Evolutionary conservation across 92 coral and sea anemone species (phyloP).

Genomic region (Metridium senile): DNA sequence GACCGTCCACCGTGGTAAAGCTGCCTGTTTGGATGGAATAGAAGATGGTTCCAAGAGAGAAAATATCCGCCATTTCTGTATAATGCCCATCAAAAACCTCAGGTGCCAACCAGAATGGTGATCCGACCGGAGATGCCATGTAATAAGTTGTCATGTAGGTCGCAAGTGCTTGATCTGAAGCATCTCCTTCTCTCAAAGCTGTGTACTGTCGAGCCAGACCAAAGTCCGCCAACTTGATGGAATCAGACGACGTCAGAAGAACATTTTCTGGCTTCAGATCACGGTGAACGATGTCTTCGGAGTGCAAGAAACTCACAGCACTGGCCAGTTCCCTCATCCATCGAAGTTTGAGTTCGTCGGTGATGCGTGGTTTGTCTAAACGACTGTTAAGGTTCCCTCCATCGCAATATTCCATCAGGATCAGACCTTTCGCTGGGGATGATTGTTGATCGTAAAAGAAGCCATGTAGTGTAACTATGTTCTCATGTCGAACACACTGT

Average conservation of each 20-base stretch:
- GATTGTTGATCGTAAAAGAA: not conserved
- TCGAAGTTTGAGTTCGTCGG: constrained; percentile 25
- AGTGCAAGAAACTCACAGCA: constrained; percentile 55
- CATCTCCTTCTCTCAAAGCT: constrained; percentile 29
- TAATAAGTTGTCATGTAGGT: constrained; percentile 29
- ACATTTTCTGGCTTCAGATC: constrained; percentile 81
- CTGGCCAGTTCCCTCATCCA: constrained; percentile 78
- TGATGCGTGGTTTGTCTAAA: constrained; percentile 45
- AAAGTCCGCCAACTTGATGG: constrained; percentile 76
- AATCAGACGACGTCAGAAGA: constrained; percentile 51
- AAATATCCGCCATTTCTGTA: constrained; percentile 70
- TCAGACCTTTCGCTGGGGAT: constrained; percentile 18
- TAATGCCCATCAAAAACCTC: constrained; percentile 52
- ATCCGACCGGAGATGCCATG: constrained; percentile 37
- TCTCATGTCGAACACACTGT: constrained; percentile 34
- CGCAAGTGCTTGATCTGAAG: constrained; percentile 14
- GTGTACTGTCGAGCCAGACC: constrained; percentile 58
- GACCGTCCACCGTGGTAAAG: constrained; percentile 4
- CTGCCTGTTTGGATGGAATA: constrained; percentile 55
- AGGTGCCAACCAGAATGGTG: constrained; percentile 70
- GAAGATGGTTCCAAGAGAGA: constrained; percentile 68
- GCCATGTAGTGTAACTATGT: not conserved
- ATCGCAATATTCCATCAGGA: constrained; percentile 69
- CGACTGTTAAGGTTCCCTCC: constrained; percentile 73
- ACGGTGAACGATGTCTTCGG: constrained; percentile 59